Conservation (phyloP, 2,888 invertebrate genomes). For the Eumacrocentrus americanus region DNA sequence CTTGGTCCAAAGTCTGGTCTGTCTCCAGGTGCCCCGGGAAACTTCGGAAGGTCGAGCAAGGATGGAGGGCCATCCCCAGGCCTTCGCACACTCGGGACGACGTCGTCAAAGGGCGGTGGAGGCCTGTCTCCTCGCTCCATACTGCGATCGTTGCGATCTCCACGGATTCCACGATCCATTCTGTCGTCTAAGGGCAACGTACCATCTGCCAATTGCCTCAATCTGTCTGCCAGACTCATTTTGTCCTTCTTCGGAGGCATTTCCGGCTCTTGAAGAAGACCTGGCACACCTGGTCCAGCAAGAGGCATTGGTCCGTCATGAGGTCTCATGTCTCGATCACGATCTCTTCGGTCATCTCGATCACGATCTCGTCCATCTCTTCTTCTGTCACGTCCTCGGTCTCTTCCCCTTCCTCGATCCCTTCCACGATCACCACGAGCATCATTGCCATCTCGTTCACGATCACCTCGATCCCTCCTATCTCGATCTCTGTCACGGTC, state of each 20-base stretch:
- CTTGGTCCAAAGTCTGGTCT: conserved; percentile 49
- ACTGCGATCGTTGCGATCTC: conserved; percentile 45
- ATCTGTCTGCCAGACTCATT: conserved; percentile 57
- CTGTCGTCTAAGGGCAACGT: conserved; percentile 55
- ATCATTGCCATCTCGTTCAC: conserved; percentile 49
- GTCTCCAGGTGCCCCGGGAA: conserved; percentile 44
- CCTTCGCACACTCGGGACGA: conserved; percentile 40
- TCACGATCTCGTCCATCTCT: conserved; percentile 44
- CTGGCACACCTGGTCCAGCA: conserved; percentile 41
- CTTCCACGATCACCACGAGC: conserved; percentile 50
- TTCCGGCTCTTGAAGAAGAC: conserved; percentile 33
- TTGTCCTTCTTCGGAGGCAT: conserved; percentile 53
- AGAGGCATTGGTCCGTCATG: conserved; percentile 46
- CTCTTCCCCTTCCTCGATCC: conserved; percentile 53
- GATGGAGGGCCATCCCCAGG: conserved; percentile 55
- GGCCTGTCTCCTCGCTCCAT: conserved; percentile 47
- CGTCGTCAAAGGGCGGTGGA: conserved; percentile 47
- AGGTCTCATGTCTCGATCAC: conserved; percentile 53
- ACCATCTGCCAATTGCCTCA: conserved; percentile 60
- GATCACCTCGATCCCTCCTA: conserved; percentile 45
- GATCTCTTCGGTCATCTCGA: conserved; percentile 50
- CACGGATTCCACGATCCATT: conserved; percentile 46
- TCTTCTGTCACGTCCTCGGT: conserved; percentile 50
- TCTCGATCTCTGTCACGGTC: conserved; percentile 51
- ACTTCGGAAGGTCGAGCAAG: conserved; percentile 58